Evolutionary conservation across 2,888 invertebrate species (phyloP).

Genomic region (Bedellia somnulentella): DNA sequence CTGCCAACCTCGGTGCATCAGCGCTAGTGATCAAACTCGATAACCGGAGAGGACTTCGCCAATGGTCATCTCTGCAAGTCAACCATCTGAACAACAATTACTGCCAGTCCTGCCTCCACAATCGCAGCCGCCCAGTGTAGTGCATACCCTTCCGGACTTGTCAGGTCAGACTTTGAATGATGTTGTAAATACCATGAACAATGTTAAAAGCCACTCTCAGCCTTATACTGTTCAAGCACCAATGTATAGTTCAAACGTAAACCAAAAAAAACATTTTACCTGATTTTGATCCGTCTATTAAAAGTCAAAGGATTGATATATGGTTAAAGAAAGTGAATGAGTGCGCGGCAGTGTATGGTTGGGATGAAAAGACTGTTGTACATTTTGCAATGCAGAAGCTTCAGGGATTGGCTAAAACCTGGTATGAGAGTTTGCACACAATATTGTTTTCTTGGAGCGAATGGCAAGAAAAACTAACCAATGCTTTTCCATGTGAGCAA

Average conservation of each 20-base stretch:
- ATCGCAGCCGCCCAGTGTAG: not conserved
- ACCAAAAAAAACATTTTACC: constrained; percentile 5
- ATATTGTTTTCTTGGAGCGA: constrained; percentile 10
- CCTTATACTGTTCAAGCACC: constrained; percentile 5
- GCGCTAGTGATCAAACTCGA: not conserved
- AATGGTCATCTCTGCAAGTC: not conserved
- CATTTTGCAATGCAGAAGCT: constrained; percentile 15
- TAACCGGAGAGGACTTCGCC: not conserved
- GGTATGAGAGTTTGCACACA: constrained; percentile 11
- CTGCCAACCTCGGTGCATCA: not conserved
- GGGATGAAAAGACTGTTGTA: constrained; percentile 9
- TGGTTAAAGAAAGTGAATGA: constrained; percentile 8
- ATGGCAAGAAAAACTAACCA: constrained; percentile 12
- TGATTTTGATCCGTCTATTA: constrained; percentile 4
- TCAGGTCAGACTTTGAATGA: constrained; percentile 4
- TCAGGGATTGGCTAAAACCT: constrained; percentile 12
- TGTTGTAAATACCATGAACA: constrained; percentile 5
- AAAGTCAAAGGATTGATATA: constrained; percentile 6
- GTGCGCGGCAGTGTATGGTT: constrained; percentile 11
- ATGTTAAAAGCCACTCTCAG: constrained; percentile 6
- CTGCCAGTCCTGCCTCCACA: not conserved
- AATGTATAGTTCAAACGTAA: not conserved
- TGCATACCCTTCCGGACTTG: not conserved
- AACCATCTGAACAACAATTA: constrained; percentile 1
- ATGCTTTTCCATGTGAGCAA: constrained; percentile 10